phyloP scores from a whole-genome alignment of 2,888 invertebrate genomes.

The Oscheius sp. region DNA sequence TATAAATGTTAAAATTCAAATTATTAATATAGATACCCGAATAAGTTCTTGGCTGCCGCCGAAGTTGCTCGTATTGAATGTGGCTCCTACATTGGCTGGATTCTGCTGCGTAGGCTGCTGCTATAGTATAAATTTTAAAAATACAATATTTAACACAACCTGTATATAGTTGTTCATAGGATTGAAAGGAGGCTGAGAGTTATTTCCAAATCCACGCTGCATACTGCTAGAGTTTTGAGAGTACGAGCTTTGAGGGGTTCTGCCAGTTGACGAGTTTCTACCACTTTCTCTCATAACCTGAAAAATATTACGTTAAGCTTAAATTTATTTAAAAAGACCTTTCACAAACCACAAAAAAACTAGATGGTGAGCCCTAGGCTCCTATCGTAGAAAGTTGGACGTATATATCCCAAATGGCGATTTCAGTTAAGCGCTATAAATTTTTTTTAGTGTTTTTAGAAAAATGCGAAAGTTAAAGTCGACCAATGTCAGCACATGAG shows the following conservation, averaged over 20 bases:
- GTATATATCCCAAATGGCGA: neutral
- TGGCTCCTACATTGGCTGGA: neutral
- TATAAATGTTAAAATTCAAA: neutral
- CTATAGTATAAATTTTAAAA: too few species aligned
- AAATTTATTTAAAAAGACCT: neutral
- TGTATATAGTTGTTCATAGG: conserved; percentile 21
- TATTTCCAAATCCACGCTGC: conserved; percentile 18
- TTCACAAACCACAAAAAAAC: conserved; percentile 7
- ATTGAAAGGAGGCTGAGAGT: conserved; percentile 7
- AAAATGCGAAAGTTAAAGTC: neutral
- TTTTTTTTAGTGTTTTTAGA: neutral
- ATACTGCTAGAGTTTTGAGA: conserved; percentile 5
- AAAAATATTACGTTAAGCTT: conserved; percentile 17
- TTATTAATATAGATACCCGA: neutral
- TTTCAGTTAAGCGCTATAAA: neutral
- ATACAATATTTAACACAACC: too few species aligned
- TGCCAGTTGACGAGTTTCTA: conserved; percentile 44
- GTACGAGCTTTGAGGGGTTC: conserved; percentile 11
- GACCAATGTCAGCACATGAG: neutral
- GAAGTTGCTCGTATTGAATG: conserved; percentile 12
- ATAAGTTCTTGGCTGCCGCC: conserved; percentile 28
- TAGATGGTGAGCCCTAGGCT: neutral
- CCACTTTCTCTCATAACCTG: conserved; percentile 55
- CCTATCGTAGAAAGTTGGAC: neutral
- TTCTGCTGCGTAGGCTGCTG: conserved; percentile 13